A percentile compares a stretch with the other conserved stretches of the same genome.
Conservation (phyloP, 2,797 vertebrate genomes). For the Tokudaia tokunoshimensis region DNA sequence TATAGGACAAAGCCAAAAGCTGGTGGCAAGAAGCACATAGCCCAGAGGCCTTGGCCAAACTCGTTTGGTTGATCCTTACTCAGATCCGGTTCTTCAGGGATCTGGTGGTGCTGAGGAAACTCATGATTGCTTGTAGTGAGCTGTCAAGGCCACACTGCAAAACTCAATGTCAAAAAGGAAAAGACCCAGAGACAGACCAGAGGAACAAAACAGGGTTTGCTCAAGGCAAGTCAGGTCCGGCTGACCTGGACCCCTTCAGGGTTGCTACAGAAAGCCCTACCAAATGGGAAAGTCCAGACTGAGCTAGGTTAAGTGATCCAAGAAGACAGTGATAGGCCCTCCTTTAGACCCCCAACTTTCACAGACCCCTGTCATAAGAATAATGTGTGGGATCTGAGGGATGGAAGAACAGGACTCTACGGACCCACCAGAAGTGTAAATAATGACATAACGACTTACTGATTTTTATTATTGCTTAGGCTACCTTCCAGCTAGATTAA, state of each 20-base stretch:
- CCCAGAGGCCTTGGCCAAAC: neutral
- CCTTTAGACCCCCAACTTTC: neutral
- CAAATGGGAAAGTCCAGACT: neutral
- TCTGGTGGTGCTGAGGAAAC: neutral
- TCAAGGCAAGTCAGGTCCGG: neutral
- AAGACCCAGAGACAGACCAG: neutral
- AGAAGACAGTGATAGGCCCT: neutral
- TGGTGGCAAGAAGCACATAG: neutral
- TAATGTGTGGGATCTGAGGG: accelerated
- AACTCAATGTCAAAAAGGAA: neutral
- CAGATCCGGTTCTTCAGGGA: neutral
- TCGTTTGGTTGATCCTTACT: neutral
- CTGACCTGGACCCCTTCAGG: neutral
- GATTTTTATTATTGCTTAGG: neutral
- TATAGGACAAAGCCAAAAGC: neutral
- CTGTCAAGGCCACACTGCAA: neutral
- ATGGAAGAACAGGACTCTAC: neutral
- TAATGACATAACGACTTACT: neutral
- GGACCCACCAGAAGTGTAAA: neutral
- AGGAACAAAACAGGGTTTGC: neutral
- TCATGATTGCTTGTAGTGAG: neutral
- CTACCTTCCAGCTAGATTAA: neutral
- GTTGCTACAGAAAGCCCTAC: neutral
- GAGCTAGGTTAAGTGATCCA: neutral
- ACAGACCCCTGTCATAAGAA: neutral